Percentiles rank a stretch among this genome's conserved stretches.
Evolutionary conservation across 2,113 vertebrate species (phyloP).

Genomic region (Mohoua ochrocephala): DNA sequence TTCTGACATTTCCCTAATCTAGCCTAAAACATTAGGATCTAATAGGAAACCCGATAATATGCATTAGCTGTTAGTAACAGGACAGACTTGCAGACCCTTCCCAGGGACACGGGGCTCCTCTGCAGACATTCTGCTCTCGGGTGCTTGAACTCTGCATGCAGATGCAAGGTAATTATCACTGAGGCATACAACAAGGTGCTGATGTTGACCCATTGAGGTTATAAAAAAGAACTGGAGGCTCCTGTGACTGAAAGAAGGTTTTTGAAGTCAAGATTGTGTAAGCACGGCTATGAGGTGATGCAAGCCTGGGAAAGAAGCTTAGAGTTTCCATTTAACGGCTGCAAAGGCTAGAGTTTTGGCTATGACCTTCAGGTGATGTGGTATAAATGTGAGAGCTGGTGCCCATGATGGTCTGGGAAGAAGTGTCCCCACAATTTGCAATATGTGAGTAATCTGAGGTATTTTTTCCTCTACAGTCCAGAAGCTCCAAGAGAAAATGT

Average conservation of each 20-base stretch:
- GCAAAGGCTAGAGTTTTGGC: background rate
- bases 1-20: conserved; percentile 18
- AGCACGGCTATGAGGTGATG: fast-evolving
- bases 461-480: background rate
- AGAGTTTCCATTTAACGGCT: background rate
- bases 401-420: background rate
- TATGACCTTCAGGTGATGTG: background rate
- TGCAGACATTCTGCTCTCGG: background rate
- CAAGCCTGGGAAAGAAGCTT: background rate
- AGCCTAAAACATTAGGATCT: conserved; percentile 6
- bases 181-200: background rate
- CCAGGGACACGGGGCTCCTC: background rate
- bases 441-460: background rate
- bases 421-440: background rate
- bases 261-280: background rate
- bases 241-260: fast-evolving
- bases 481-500: background rate
- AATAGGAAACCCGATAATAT: background rate
- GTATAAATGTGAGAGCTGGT: background rate
- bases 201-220: background rate
- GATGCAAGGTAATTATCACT: background rate
- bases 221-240: background rate
- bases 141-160: background rate
- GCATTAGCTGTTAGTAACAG: background rate
- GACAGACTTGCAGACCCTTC: background rate